Percentiles rank a stretch among this genome's conserved stretches.
Evolutionary conservation across 2,888 invertebrate genomes (phyloP).

Genomic region (Itoplectis maculator): DNA sequence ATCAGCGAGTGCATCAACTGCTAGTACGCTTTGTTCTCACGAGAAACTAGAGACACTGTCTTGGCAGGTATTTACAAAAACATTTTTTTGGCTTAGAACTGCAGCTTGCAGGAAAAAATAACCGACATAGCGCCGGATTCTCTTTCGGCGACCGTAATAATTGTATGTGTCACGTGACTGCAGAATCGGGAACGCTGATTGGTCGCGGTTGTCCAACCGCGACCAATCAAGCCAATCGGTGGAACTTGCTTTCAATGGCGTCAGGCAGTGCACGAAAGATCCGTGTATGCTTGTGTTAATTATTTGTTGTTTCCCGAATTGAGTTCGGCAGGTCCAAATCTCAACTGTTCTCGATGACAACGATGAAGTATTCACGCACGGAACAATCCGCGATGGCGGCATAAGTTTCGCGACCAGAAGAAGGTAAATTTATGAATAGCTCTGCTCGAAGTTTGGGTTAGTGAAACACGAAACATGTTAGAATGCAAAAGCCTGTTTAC

Average conservation of each 20-base stretch:
- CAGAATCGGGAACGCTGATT: background rate
- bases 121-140: too few species aligned
- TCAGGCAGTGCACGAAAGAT: background rate
- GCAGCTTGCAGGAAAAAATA: too few species aligned
- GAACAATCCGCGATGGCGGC: background rate
- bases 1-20: too few species aligned
- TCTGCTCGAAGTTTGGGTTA: background rate
- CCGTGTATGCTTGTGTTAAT: background rate
- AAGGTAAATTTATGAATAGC: background rate
- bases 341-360: background rate
- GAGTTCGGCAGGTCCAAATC: background rate
- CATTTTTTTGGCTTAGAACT: too few species aligned
- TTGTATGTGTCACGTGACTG: too few species aligned
- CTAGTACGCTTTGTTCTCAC: too few species aligned
- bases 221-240: background rate
- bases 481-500: slow-evolving; percentile 38
- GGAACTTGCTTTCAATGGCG: background rate
- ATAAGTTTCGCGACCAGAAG: background rate
- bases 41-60: too few species aligned
- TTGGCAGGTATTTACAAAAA: too few species aligned
- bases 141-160: too few species aligned
- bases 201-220: background rate
- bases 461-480: background rate
- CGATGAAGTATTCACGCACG: background rate
- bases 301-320: background rate